phyloP scores from a whole-genome alignment of 2,888 invertebrate genomes.

The Fabriciana adippe region DNA sequence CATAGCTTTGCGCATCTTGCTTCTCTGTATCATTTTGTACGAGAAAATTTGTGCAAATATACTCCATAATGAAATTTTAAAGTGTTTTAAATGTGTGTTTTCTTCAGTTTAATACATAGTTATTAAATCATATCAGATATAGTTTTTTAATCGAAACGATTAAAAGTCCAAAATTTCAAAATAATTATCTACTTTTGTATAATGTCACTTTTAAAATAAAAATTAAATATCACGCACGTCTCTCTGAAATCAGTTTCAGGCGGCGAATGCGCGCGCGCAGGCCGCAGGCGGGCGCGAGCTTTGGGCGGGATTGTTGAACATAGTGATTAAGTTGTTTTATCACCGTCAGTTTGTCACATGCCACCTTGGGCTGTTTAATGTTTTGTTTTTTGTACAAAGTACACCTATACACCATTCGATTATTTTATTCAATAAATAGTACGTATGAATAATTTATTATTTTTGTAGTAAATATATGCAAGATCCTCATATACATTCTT shows the following conservation, averaged over 20 bases:
- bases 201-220: too few species aligned
- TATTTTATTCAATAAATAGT: too few species aligned
- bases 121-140: too few species aligned
- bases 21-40: slow-evolving; percentile 46
- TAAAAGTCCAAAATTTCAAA: background rate
- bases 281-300: slow-evolving; percentile 22
- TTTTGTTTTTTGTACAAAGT: background rate
- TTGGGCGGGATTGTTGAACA: slow-evolving; percentile 12
- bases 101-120: too few species aligned
- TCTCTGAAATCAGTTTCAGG: slow-evolving; percentile 26
- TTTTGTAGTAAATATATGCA: too few species aligned
- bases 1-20: slow-evolving; percentile 44
- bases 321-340: slow-evolving; percentile 17
- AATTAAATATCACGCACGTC: slow-evolving; percentile 27
- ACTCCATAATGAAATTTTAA: slow-evolving; percentile 54
- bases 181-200: background rate
- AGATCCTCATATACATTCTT: too few species aligned
- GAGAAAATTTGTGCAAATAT: slow-evolving; percentile 52
- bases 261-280: slow-evolving; percentile 24
- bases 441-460: too few species aligned
- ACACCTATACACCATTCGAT: too few species aligned
- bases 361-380: background rate
- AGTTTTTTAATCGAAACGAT: too few species aligned
- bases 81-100: too few species aligned
- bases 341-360: slow-evolving; percentile 5